Percentiles rank a stretch among this genome's conserved stretches.
Conservation (phyloP, 2,797 vertebrate species). For the Enteromius viviparus region DNA sequence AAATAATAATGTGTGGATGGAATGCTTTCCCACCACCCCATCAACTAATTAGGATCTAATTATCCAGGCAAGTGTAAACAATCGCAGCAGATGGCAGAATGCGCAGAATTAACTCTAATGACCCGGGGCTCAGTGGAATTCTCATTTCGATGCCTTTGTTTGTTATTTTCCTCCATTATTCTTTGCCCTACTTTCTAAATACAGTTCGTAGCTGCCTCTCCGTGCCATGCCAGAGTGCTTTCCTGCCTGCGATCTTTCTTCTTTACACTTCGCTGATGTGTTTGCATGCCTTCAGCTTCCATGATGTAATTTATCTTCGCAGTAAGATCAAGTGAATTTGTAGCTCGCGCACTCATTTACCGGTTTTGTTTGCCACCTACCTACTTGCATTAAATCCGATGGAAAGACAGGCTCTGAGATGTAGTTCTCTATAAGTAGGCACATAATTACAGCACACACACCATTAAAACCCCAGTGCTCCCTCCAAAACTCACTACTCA, state of each 20-base stretch:
- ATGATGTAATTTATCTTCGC: slow-evolving; percentile 67
- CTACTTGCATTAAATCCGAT: slow-evolving; percentile 42
- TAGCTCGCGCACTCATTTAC: slow-evolving; percentile 53
- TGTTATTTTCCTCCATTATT: slow-evolving; percentile 80
- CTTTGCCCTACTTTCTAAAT: slow-evolving; percentile 82
- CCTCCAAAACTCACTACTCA: slow-evolving; percentile 20
- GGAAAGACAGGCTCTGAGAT: slow-evolving; percentile 25
- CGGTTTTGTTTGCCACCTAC: slow-evolving; percentile 45
- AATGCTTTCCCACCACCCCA: slow-evolving; percentile 79
- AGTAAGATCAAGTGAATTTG: slow-evolving; percentile 60
- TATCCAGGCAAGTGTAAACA: slow-evolving; percentile 93
- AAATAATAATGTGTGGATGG: slow-evolving; percentile 69
- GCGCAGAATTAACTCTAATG: slow-evolving; percentile 85
- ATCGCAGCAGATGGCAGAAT: slow-evolving; percentile 91
- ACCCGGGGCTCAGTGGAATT: slow-evolving; percentile 83
- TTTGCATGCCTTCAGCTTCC: slow-evolving; percentile 49
- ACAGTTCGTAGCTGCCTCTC: slow-evolving; percentile 74
- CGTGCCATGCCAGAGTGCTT: slow-evolving; percentile 64
- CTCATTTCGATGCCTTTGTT: slow-evolving; percentile 79
- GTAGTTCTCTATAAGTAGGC: slow-evolving; percentile 32
- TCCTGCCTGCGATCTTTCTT: slow-evolving; percentile 55
- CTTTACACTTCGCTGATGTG: slow-evolving; percentile 58
- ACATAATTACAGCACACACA: slow-evolving; percentile 44
- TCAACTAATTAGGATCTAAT: slow-evolving; percentile 97
- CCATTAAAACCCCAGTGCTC: slow-evolving; percentile 44